A percentile compares a stretch with the other conserved stretches of the same genome.
phyloP scores from a whole-genome alignment of 2,113 vertebrate species.

The Sorex fumeus region DNA sequence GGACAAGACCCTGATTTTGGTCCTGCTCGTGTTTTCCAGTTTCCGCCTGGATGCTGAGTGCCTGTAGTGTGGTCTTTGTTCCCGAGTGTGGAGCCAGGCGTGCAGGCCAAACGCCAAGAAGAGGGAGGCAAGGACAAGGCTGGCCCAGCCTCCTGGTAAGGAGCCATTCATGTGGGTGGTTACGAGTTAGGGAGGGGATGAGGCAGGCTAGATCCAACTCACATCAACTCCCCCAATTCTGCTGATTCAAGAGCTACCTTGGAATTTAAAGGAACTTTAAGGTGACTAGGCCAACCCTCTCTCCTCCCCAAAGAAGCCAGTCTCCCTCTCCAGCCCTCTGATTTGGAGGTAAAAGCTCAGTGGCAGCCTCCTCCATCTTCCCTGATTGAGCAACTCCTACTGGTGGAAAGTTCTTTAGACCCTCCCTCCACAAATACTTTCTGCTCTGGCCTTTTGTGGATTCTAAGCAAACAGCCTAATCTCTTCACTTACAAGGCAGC shows the following conservation, averaged over 20 bases:
- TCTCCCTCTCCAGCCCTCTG: background rate
- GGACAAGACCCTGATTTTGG: background rate
- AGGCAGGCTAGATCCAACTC: background rate
- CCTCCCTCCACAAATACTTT: background rate
- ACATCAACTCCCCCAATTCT: background rate
- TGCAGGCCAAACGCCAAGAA: slow-evolving; percentile 21
- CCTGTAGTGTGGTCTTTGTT: slow-evolving; percentile 15
- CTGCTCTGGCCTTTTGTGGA: background rate
- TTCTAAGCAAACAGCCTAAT: slow-evolving; percentile 1
- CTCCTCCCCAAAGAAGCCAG: background rate
- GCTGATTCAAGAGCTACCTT: background rate
- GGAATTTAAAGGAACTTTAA: background rate
- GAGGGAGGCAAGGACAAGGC: slow-evolving; percentile 29
- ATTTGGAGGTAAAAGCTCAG: background rate
- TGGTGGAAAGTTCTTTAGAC: background rate
- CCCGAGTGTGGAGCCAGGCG: background rate
- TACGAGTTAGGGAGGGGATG: background rate
- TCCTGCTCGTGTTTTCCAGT: slow-evolving; percentile 48
- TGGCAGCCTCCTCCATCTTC: background rate
- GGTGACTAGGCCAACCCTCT: background rate
- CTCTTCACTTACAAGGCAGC: background rate
- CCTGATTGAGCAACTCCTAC: background rate
- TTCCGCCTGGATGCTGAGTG: slow-evolving; percentile 55
- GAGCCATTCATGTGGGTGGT: background rate
- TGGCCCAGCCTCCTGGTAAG: slow-evolving; percentile 16